Evolutionary conservation across 2,797 vertebrate genomes (phyloP), one percentile per base, ranked within the genome.

Genomic region (Takifugu ocellatus): DNA sequence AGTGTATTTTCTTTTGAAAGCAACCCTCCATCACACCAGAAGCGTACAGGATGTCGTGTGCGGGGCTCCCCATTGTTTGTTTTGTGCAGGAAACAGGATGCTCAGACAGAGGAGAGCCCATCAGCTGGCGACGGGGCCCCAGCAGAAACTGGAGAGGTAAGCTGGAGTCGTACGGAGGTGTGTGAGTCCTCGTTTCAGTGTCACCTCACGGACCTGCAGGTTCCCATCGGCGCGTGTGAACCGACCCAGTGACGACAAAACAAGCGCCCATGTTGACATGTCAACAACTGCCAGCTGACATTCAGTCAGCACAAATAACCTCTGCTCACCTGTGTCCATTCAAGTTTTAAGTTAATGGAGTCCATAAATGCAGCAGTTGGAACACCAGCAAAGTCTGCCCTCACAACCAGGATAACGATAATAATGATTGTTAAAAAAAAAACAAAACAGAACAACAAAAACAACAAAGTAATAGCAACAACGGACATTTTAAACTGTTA

Each of bases 81-180:
- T 75, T 84, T 62, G 83, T 69, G 59, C 87, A 89, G 89, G 89
- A 91, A 92, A 88, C 88, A 90, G 90, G 90, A 92, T 88, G 85
- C 84, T 87, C 85, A 78, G 66, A 68, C 63, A 63, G 68, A 64
- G 70, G 46, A 70, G 54, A 61, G 72, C 65, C 25, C 49, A 44
- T 27, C 50, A 67, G 65, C 68, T 78, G 67, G 72, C 56, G 56
- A 53, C 44, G 54, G 59, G 24, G 51, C 5, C 48, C 25, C 26
- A 58, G 36, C 43, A 60, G 25, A 77, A 61, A 74, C 36, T 10
- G 11, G 8, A 5, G 31, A 33, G 31, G 8, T 33, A 6, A 33
- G 5, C 31, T 33, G 31, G 5, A 33, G 21, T 10, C 31, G 31
- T 33, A 3, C 31, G 9, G 31, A 36, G 36, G 36, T 39, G 36